Evolutionary conservation across 2,113 vertebrate genomes (phyloP), one percentile per base, ranked within the genome.

Genomic region (Channa argus): DNA sequence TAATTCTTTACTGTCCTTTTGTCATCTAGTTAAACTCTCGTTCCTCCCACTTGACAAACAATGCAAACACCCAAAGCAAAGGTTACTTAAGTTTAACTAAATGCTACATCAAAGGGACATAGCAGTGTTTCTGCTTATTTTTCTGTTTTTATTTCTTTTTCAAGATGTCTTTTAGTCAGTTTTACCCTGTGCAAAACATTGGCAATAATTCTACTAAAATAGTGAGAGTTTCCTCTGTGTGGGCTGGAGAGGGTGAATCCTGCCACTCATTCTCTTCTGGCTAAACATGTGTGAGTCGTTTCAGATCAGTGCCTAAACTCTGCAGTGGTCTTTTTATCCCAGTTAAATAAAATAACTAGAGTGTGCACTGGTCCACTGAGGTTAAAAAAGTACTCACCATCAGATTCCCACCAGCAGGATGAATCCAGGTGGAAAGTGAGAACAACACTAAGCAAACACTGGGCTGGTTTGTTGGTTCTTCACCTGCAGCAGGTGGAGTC

Each of bases 21-120:
- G 1, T 65, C 59, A 52, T 6, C 14, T 34, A 11, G 39, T 47
- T 0, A 54, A 63, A 46, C 3, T 13, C 51, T 36, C 9, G 15
- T 37, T 80, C 71, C 82, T 78, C 87, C 87, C 68, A 70, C 84
- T 85, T 85, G 58, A 52, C 66, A 89, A 88, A 88, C 74, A 84
- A 6, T 14, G 4, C 13, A 3, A 43, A 70, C 74, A n/a, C 6
- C 2, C 65, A n/a, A 33, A 70, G 70, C 45, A 52, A 76, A 81
- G 53, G 15, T 60, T 38, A 11, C 43, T 6, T 0, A 2, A 60
- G 55, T 5, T 53, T 7, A 36, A 8, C 2, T 15, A 37, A 6
- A 41, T n/a, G 34, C 15, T 0, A 6, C 7, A 11, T 36, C 7
- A 11, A 58, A 50, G 44, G 15, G 12, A 14, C 9, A 33, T 8